Evolutionary conservation across 2,797 vertebrate species (phyloP).

Genomic region (Anguilla anguilla): DNA sequence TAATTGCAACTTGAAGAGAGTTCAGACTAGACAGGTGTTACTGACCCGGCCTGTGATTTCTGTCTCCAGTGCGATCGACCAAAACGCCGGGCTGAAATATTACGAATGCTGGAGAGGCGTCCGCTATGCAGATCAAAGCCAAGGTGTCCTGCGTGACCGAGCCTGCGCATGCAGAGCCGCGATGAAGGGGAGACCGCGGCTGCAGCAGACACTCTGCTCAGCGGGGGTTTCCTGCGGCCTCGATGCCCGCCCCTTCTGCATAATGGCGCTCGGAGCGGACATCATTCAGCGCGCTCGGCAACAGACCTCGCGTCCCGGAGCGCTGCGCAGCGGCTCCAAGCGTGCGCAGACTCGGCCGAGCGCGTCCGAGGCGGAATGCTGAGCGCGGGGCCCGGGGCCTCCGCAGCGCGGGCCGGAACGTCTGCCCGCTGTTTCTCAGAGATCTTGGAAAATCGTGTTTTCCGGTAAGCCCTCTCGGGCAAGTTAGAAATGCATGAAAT

Average conservation of each 20-base stretch:
- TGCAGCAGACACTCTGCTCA: background rate
- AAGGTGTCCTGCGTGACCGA: background rate
- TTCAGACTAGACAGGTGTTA: background rate
- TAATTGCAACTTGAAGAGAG: background rate
- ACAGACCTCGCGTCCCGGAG: background rate
- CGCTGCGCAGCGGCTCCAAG: background rate
- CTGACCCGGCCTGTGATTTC: background rate
- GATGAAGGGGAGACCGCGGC: background rate
- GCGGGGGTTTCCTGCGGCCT: background rate
- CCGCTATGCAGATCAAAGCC: background rate
- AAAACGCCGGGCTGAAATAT: background rate
- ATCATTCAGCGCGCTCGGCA: background rate
- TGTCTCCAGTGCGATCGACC: background rate
- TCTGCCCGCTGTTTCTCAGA: background rate
- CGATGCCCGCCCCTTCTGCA: background rate
- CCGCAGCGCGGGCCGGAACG: background rate
- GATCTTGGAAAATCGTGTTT: background rate
- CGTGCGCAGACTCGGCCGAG: background rate
- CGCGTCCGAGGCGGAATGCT: background rate
- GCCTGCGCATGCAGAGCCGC: background rate
- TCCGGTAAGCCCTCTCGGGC: background rate
- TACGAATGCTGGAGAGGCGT: background rate
- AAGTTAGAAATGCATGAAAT: constrained; percentile 11
- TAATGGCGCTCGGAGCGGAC: background rate
- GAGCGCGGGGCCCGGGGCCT: background rate